Percentiles rank a stretch among this genome's conserved stretches.
Evolutionary conservation across 2,113 vertebrate genomes (phyloP).

Genomic region (Passer domesticus): DNA sequence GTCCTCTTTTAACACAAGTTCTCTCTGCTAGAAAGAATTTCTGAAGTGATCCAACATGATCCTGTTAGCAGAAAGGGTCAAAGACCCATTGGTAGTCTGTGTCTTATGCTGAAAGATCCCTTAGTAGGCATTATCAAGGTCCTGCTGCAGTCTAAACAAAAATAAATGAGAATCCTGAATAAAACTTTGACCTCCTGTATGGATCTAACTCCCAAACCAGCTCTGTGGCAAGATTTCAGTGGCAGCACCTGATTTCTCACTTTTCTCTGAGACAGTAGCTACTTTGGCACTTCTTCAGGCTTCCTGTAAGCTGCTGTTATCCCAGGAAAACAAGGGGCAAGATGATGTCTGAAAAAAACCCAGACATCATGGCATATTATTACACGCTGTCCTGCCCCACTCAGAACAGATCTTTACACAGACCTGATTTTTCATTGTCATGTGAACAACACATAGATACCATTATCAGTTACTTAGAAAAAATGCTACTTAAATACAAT

Average conservation of each 20-base stretch:
- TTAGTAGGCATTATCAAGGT: background rate
- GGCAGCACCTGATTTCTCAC: background rate
- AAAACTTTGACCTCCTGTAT: fast-evolving
- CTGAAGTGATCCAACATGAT: background rate
- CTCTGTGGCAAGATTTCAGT: background rate
- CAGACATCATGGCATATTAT: background rate
- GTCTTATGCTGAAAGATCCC: background rate
- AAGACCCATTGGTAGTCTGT: background rate
- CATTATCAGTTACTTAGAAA: background rate
- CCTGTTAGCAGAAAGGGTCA: background rate
- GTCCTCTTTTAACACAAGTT: background rate
- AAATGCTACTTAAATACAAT: background rate
- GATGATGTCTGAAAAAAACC: background rate
- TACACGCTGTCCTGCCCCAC: background rate
- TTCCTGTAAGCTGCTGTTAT: background rate
- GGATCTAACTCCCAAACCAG: background rate
- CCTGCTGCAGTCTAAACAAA: background rate
- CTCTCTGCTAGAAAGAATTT: background rate
- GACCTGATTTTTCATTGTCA: background rate
- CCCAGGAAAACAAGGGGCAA: background rate
- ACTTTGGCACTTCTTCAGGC: background rate
- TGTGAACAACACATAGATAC: background rate
- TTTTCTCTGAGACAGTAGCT: background rate
- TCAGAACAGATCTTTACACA: background rate
- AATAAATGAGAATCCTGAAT: background rate